A percentile compares a stretch with the other conserved stretches of the same genome.
Evolutionary conservation across 2,113 vertebrate species (phyloP).

Genomic region (Ophiodon elongatus): DNA sequence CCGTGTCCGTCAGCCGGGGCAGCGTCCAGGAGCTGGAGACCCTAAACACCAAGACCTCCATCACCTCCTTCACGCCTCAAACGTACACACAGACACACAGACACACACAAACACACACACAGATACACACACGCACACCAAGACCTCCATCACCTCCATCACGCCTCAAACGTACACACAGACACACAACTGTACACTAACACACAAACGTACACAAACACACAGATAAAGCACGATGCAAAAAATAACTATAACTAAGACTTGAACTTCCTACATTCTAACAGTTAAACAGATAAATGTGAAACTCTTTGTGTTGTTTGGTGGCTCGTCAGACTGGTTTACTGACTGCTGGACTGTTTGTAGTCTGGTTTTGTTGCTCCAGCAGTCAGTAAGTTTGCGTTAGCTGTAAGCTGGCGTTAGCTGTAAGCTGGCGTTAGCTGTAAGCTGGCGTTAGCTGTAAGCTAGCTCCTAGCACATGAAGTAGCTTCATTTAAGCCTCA

Average conservation of each 20-base stretch:
- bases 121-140: neutral
- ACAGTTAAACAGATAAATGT: too few species aligned
- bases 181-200: too few species aligned
- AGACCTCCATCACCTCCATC: too few species aligned
- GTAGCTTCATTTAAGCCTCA: neutral
- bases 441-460: too few species aligned
- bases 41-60: conserved; percentile 82
- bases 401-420: neutral
- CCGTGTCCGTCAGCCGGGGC: conserved; percentile 89
- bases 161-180: neutral
- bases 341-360: too few species aligned
- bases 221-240: neutral
- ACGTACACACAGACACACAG: conserved; percentile 67
- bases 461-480: neutral
- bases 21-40: conserved; percentile 93
- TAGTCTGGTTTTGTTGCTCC: too few species aligned
- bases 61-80: conserved; percentile 78
- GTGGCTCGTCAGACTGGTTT: too few species aligned
- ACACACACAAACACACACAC: neutral
- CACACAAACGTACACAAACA: neutral
- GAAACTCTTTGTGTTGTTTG: too few species aligned
- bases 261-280: too few species aligned
- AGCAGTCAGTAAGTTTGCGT: neutral
- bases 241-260: too few species aligned
- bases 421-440: too few species aligned